Percentiles rank a stretch among this genome's conserved stretches.
Evolutionary conservation across 2,797 vertebrate species (phyloP).

Genomic region (Sebastes nivosus): DNA sequence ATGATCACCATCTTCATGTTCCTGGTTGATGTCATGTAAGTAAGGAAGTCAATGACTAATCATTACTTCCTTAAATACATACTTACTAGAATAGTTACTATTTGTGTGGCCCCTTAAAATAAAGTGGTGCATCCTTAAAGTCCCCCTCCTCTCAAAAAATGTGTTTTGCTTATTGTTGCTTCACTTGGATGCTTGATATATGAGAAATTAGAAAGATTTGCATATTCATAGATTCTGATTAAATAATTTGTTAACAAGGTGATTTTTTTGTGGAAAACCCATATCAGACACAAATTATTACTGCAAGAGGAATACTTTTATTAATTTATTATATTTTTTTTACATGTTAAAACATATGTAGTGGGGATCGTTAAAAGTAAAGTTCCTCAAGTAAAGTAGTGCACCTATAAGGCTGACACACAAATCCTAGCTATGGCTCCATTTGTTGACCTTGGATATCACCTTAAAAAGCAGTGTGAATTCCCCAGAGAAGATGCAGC

Average conservation of each 20-base stretch:
- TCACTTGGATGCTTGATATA: not conserved
- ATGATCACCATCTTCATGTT: not conserved
- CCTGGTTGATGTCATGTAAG: not conserved
- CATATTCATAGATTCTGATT: not conserved
- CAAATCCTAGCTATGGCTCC: not conserved
- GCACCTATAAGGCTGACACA: not conserved
- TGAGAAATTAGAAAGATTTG: not conserved
- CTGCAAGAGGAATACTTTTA: too few relatives aligned
- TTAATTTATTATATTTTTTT: too few relatives aligned
- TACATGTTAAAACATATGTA: too few relatives aligned
- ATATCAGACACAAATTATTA: too few relatives aligned
- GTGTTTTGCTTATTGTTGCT: not conserved
- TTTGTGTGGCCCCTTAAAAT: not conserved
- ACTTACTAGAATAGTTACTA: not conserved
- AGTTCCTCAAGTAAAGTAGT: not conserved
- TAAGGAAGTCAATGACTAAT: not conserved
- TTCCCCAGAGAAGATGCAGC: slow-evolving; percentile 10
- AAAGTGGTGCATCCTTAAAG: not conserved
- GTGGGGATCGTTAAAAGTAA: not conserved
- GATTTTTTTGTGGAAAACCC: not conserved
- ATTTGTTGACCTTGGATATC: not conserved
- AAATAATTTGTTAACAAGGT: too few relatives aligned
- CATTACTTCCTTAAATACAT: not conserved
- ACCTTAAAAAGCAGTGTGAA: not conserved
- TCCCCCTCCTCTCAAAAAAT: not conserved